Base-by-base conservation (phyloP, 1,140 invertebrate species). In the Rhyacophila brunnea region DNA sequence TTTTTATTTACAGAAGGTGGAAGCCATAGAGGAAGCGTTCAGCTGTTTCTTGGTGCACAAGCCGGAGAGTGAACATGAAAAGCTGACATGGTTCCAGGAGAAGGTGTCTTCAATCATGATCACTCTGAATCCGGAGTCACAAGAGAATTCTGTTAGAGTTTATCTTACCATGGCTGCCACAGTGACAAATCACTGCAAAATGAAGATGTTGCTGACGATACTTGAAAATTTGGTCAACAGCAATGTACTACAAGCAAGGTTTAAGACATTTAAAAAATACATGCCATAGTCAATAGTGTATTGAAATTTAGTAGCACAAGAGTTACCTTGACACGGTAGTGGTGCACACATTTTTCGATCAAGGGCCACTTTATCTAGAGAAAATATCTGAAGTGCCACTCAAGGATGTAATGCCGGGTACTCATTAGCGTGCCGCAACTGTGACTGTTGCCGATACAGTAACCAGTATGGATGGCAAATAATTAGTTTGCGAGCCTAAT, bases 1-100 rank as follows among this genome's bases (percentile, higher is more conserved):
- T 35, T 35, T n/a, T 43, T 43, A n/a, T 14, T 50, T 74, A 51
- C 68, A 92, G 87, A 85, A 83, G 75, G 87, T 91, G 2, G 90
- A 94, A 70, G 80, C 85, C 1, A 86, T 94, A 40, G 91, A 94
- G 69, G 91, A 93, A 74, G 89, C 89, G 0, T 95, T 95, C 67
- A 89, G 88, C 72, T 90, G 88, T 67, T 91, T 90, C 67, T 78
- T 94, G 32, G 86, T 91, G 0, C 86, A 92, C 65, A 85, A 87
- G 61, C 74, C 82, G 20, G 84, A 86, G 35, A 78, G 79, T 42
- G 85, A 92, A 69, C 79, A 78, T 65, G 84, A 86, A 58, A 89
- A 86, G 68, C 76, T 86, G 23, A 70, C 80, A 38, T 68, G 72
- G 67, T 87, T 87, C 74, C 82, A 88, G 64, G 82, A 86, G 62